Percentiles rank a stretch among this genome's conserved stretches.
Conservation (phyloP, 2,888 invertebrate genomes). For the Protonemura montana region DNA sequence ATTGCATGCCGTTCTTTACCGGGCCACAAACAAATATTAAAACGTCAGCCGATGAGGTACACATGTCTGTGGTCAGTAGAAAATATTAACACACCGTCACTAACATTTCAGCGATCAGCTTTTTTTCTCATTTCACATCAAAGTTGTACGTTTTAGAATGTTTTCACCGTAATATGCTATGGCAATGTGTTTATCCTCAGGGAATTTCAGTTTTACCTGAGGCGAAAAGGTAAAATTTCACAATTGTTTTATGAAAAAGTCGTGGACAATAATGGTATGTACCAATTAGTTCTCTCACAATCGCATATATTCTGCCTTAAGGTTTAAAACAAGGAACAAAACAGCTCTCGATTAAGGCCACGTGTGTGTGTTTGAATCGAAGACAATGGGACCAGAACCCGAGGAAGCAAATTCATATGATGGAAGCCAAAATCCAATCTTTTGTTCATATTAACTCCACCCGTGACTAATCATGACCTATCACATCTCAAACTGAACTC, state of each 20-base stretch:
- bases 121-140: neutral
- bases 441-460: neutral
- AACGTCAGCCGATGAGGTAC: neutral
- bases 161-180: neutral
- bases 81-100: neutral
- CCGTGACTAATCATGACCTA: neutral
- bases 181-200: neutral
- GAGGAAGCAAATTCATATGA: neutral
- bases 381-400: neutral
- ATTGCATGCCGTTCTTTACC: neutral
- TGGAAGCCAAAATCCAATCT: neutral
- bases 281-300: neutral
- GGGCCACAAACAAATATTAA: neutral
- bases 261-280: neutral
- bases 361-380: neutral
- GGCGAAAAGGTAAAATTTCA: neutral
- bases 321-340: neutral
- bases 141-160: neutral
- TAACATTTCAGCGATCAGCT: neutral
- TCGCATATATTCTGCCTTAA: neutral
- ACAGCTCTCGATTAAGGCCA: neutral
- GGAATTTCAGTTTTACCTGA: neutral
- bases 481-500: neutral
- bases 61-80: neutral
- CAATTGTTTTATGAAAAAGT: neutral